phyloP scores from a whole-genome alignment of 2,113 vertebrate genomes.

The Cyanoliseus patagonus region DNA sequence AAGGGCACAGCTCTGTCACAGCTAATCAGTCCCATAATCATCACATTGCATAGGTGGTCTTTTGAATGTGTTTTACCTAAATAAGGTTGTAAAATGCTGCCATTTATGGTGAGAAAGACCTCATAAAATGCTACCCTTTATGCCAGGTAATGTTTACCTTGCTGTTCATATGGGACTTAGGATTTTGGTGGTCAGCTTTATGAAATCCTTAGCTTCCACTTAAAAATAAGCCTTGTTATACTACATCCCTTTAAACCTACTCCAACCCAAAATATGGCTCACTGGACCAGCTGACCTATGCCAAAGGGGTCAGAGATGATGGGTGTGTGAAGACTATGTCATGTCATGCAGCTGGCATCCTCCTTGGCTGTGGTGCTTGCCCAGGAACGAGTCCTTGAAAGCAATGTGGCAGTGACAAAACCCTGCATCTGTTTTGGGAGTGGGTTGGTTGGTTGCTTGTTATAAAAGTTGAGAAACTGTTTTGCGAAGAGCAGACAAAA shows the following conservation, averaged over 20 bases:
- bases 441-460: rapidly evolving
- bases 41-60: slow-evolving; percentile 51
- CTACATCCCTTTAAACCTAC: neutral
- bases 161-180: slow-evolving; percentile 5
- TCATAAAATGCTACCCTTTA: slow-evolving; percentile 55
- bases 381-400: neutral
- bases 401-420: rapidly evolving
- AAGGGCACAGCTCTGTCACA: neutral
- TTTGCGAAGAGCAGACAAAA: neutral
- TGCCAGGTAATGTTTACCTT: slow-evolving; percentile 59
- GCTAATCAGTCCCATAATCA: neutral
- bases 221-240: neutral
- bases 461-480: neutral
- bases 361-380: neutral
- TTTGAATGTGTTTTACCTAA: slow-evolving; percentile 60
- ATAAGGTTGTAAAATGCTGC: slow-evolving; percentile 53
- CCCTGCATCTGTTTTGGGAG: rapidly evolving
- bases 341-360: neutral
- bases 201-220: slow-evolving; percentile 20
- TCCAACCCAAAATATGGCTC: neutral
- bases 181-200: slow-evolving; percentile 39
- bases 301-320: neutral
- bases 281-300: neutral
- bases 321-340: neutral
- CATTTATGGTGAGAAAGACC: neutral